Conservation (phyloP, 2,113 vertebrate genomes). For the Centropus unirufus region DNA sequence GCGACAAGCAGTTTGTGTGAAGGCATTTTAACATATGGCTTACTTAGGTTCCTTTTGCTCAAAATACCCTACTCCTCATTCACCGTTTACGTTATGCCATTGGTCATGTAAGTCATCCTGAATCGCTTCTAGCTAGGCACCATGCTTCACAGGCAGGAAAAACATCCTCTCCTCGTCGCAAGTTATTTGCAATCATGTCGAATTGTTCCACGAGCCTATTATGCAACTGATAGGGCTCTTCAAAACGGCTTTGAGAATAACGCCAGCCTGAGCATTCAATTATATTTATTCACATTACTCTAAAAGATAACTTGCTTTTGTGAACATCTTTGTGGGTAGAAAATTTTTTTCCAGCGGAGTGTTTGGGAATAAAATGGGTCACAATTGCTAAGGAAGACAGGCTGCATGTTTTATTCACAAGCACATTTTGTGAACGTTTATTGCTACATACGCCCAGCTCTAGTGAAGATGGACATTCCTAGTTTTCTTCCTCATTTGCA, state of each 20-base stretch:
- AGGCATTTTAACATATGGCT: conserved; percentile 34
- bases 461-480: conserved; percentile 53
- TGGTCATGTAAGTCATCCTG: neutral
- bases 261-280: neutral
- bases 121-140: neutral
- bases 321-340: conserved; percentile 15
- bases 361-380: conserved; percentile 66
- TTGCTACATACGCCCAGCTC: neutral
- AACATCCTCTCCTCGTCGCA: neutral
- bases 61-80: neutral
- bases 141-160: neutral
- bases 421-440: conserved; percentile 62
- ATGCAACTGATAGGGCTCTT: conserved; percentile 20
- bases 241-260: conserved; percentile 14
- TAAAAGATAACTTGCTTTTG: conserved; percentile 3
- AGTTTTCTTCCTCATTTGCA: conserved; percentile 7
- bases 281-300: conserved; percentile 44
- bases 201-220: conserved; percentile 2
- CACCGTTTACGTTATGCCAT: neutral
- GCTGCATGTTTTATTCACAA: conserved; percentile 63
- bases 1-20: neutral
- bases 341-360: neutral
- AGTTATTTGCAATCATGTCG: neutral
- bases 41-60: neutral
- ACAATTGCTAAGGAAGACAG: conserved; percentile 45